Percentiles rank a stretch among this genome's conserved stretches.
phyloP scores from a whole-genome alignment of 2,888 invertebrate species.

The Lasius fuliginosus region DNA sequence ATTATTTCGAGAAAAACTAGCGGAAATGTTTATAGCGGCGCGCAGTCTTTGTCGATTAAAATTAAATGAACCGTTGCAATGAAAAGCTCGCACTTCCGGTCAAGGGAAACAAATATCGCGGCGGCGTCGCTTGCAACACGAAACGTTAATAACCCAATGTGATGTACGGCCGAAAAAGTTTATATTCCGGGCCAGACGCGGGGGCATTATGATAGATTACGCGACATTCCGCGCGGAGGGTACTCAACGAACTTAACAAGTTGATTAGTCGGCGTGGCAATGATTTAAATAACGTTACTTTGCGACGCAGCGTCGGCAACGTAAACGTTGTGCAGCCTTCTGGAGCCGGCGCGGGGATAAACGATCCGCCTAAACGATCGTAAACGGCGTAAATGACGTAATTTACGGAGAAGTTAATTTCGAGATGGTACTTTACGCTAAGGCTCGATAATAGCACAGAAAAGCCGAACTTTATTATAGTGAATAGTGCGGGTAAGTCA shows the following conservation, averaged over 20 bases:
- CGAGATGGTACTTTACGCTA: neutral
- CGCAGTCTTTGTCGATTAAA: conserved; percentile 66
- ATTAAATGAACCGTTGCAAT: conserved; percentile 62
- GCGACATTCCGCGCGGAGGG: conserved; percentile 52
- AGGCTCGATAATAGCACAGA: neutral
- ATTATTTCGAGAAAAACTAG: neutral
- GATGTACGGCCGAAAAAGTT: conserved; percentile 67
- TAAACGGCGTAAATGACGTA: neutral
- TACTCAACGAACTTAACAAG: conserved; percentile 56
- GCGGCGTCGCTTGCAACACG: conserved; percentile 60
- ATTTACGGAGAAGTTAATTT: conserved; percentile 42
- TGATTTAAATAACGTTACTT: conserved; percentile 61
- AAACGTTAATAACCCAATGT: conserved; percentile 62
- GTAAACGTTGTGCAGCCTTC: neutral
- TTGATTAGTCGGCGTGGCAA: conserved; percentile 63
- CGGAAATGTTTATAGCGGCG: conserved; percentile 21
- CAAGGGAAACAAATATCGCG: conserved; percentile 64
- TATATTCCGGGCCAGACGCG: conserved; percentile 49
- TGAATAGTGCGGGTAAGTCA: neutral
- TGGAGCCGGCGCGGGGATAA: neutral
- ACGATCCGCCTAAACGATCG: conserved; percentile 26
- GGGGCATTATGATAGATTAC: conserved; percentile 63
- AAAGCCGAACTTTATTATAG: neutral
- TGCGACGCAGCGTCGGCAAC: conserved; percentile 17
- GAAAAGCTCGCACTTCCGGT: conserved; percentile 49